Evolutionary conservation across 1,140 invertebrate genomes (phyloP).

Genomic region (Zaprionus ornatus): DNA sequence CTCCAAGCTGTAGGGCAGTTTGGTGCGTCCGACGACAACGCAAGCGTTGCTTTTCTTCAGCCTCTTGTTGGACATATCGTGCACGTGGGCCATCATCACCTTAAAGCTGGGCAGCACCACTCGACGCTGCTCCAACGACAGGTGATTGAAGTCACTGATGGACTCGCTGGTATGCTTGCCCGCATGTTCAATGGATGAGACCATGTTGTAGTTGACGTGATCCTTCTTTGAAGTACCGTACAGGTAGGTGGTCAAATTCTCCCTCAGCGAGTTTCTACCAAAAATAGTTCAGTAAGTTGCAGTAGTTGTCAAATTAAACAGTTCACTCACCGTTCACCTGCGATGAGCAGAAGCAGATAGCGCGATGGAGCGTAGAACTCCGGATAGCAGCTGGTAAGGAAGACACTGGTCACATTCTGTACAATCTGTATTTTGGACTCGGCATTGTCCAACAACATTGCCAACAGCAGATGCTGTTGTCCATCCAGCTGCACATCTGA

Average conservation of each 20-base stretch:
- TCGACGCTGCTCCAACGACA: constrained; percentile 72
- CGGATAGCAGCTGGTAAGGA: constrained; percentile 92
- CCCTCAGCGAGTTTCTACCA: constrained; percentile 72
- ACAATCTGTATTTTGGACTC: constrained; percentile 89
- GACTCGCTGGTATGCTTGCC: constrained; percentile 50
- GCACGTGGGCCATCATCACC: constrained; percentile 79
- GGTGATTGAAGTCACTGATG: constrained; percentile 72
- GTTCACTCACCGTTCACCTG: constrained; percentile 89
- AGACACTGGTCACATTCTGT: constrained; percentile 92
- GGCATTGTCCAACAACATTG: constrained; percentile 85
- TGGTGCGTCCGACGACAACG: constrained; percentile 87
- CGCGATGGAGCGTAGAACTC: constrained; percentile 91
- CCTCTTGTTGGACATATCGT: constrained; percentile 81
- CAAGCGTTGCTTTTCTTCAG: constrained; percentile 80
- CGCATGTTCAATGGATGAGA: constrained; percentile 74
- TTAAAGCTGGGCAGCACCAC: constrained; percentile 83
- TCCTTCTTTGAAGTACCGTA: constrained; percentile 83
- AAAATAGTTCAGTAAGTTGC: neutral
- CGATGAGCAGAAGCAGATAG: constrained; percentile 92
- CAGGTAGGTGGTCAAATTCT: constrained; percentile 76
- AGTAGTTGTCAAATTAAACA: neutral
- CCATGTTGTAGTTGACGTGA: constrained; percentile 76
- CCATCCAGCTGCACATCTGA: constrained; percentile 84
- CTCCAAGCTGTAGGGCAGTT: constrained; percentile 87
- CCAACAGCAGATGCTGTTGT: constrained; percentile 85